Evolutionary conservation across 2,797 vertebrate species (phyloP), one percentile per base, ranked within the genome.

Genomic region (Helostoma temminkii): DNA sequence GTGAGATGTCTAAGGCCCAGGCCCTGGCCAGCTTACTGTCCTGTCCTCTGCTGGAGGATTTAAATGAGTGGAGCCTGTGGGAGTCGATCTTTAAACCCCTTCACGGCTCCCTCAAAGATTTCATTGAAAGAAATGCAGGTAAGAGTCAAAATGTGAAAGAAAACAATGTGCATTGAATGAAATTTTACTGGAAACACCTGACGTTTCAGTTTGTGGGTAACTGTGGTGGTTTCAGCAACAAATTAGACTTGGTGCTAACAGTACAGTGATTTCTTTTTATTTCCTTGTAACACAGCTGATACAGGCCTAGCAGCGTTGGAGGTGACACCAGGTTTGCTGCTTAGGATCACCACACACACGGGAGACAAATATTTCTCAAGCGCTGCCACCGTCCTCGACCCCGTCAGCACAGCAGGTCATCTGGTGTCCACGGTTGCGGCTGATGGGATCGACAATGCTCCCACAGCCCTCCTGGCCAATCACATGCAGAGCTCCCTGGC

Each of bases 1-100:
- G 94, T 4, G 89, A 93, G 22, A 80, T 91, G 83, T 84, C 84
- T 32, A 87, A 78, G 21, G 76, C 78, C 2, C 87, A 93, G 70
- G 94, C 94, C 3, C 37, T 93, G 75, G 87, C 85, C 53, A 88
- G 92, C 74, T 50, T 95, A 76, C 84, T 92, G 3, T 91, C 90
- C 36, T 93, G 94, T 60, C 94, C 94, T 14, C 84, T 95, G 39
- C 83, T 95, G 83, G 94, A 95, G 64, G 90, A 95, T 58, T 58
- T 95, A 34, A 78, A 70, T 26, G 82, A 93, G 70, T 95, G 94
- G 94, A 93, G 92, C 68, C 93, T 94, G 9, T 95, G 94, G 94
- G 91, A 94, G 64, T 66, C 93, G 54, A 84, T 95, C 34, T 95
- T 95, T 43, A 90, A 89, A 79, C 92, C 92, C 6, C 30, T 57